phyloP scores from a whole-genome alignment of 2,113 vertebrate species.

The Apteryx mantelli region DNA sequence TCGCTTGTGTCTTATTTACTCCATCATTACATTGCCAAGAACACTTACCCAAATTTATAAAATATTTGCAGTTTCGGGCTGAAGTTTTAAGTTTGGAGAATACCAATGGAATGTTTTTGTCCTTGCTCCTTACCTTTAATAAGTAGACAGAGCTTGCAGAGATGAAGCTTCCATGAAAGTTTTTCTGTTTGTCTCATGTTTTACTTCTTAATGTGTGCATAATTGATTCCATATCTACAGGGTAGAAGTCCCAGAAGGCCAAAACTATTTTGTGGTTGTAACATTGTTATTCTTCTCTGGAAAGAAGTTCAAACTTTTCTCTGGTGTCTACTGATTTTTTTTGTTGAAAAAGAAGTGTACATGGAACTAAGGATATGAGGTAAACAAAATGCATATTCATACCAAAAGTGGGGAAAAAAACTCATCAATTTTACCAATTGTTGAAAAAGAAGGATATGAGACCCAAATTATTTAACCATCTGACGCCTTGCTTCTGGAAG shows the following conservation, averaged over 20 bases:
- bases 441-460: neutral
- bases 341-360: neutral
- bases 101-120: neutral
- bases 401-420: neutral
- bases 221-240: neutral
- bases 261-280: neutral
- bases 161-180: neutral
- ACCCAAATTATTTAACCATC: neutral
- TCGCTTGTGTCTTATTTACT: neutral
- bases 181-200: neutral
- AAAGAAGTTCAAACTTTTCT: neutral
- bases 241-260: too few relatives aligned
- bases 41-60: neutral
- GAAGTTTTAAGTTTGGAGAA: neutral
- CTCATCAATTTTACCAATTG: neutral
- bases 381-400: neutral
- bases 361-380: neutral
- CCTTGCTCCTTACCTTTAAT: neutral
- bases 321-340: neutral
- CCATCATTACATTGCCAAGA: neutral
- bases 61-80: neutral
- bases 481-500: neutral
- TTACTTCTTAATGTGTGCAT: neutral
- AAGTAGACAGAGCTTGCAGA: neutral
- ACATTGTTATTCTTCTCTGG: neutral